Percentiles rank a stretch among this genome's conserved stretches.
phyloP scores from a whole-genome alignment of 2,113 vertebrate genomes.

The Callospermophilus lateralis region DNA sequence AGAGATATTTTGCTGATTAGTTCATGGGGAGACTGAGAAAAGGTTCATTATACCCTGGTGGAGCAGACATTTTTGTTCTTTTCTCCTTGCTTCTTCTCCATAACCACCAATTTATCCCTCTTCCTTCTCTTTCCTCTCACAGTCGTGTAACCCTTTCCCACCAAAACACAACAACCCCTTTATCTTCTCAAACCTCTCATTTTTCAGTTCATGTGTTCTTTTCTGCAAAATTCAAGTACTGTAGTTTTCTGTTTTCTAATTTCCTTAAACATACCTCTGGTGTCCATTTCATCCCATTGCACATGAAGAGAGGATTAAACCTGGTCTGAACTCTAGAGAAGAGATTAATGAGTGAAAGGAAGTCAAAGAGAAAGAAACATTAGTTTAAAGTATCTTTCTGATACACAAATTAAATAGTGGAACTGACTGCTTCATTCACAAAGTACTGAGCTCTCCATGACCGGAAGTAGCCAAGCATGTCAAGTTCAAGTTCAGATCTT shows the following conservation, averaged over 20 bases:
- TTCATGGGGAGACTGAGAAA: background rate
- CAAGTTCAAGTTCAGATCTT: background rate
- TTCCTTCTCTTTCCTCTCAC: slow-evolving; percentile 1
- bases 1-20: background rate
- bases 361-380: background rate
- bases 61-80: background rate
- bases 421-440: background rate
- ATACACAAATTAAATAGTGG: background rate
- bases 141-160: background rate
- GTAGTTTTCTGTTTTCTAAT: background rate
- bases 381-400: slow-evolving; percentile 28
- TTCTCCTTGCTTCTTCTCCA: background rate
- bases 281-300: slow-evolving; percentile 1
- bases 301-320: background rate
- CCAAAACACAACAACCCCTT: background rate
- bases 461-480: background rate
- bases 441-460: background rate
- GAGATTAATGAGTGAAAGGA: background rate
- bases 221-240: background rate
- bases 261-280: background rate
- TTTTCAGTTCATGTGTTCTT: background rate
- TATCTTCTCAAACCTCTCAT: background rate
- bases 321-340: background rate
- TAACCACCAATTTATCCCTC: background rate
- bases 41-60: background rate